These are phyloP conservation scores for Anaspis maculata DNA, from an alignment of 2,888 invertebrate species.

Conservation along the genomic window DNA sequence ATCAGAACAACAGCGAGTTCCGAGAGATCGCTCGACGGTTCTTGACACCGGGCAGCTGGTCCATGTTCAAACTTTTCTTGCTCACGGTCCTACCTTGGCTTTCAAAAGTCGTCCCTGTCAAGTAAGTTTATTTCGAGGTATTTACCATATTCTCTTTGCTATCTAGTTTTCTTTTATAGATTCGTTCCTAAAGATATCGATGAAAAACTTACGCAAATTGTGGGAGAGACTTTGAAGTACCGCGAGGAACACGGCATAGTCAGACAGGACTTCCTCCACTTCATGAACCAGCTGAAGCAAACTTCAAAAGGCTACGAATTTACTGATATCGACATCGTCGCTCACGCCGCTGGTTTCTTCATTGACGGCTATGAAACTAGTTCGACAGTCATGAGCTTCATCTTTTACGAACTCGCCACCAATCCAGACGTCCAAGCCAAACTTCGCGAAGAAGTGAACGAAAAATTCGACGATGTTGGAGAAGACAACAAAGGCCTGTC, in stretches of 20 bases:
- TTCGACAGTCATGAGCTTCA: constrained; percentile 36
- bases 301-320: constrained; percentile 17
- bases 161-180: constrained; percentile 8
- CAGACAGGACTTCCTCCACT: constrained; percentile 39
- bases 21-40: constrained; percentile 21
- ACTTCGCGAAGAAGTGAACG: constrained; percentile 37
- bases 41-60: constrained; percentile 10
- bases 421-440: constrained; percentile 39
- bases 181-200: constrained; percentile 12
- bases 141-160: no score
- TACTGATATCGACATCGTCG: constrained; percentile 42
- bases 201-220: constrained; percentile 14
- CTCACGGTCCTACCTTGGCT: constrained; percentile 9
- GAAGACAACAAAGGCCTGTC: constrained; percentile 32
- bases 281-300: constrained; percentile 28
- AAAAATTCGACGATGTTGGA: constrained; percentile 31
- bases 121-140: constrained; percentile 21
- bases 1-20: constrained; percentile 24
- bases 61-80: constrained; percentile 8
- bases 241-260: constrained; percentile 35
- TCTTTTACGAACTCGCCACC: constrained; percentile 37
- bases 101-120: background rate
- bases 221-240: constrained; percentile 33
- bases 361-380: constrained; percentile 46
- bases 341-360: constrained; percentile 49